Conservation (phyloP, 2,888 invertebrate species). For the Rapana venosa region DNA sequence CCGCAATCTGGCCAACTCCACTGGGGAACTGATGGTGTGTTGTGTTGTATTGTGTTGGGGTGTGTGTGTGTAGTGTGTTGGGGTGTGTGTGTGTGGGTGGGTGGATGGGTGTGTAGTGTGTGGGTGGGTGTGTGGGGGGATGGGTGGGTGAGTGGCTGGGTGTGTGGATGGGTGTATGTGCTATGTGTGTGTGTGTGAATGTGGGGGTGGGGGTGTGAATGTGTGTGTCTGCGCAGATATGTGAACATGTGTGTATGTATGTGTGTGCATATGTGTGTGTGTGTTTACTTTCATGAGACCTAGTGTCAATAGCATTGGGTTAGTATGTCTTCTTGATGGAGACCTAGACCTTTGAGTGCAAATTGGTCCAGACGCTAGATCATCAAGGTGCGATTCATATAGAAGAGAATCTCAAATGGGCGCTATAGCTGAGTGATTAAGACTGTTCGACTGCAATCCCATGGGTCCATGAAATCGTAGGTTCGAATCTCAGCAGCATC, state of each 20-base stretch:
- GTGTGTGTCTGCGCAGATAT: constrained; percentile 38
- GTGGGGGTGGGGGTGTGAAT: not conserved
- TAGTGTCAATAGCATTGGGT: not conserved
- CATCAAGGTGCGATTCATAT: no score
- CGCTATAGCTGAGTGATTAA: no score
- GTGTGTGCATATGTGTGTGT: not conserved
- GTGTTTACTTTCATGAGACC: not conserved
- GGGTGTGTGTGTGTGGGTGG: not conserved
- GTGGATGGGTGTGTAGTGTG: constrained; percentile 59
- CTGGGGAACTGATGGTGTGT: constrained; percentile 77
- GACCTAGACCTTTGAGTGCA: no score
- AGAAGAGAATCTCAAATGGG: no score
- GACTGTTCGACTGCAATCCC: no score
- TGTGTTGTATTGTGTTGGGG: constrained; percentile 67
- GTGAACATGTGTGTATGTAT: constrained; percentile 31
- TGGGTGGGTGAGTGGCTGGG: not conserved
- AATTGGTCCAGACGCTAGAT: no score
- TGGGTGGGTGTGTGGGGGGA: not conserved
- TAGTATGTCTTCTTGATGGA: no score
- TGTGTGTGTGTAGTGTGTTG: not conserved
- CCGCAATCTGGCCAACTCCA: constrained; percentile 80
- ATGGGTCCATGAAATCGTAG: no score
- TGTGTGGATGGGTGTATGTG: not conserved
- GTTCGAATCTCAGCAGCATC: no score
- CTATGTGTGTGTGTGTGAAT: not conserved